These are phyloP conservation scores for Lepeophtheirus nordmannii DNA, from an alignment of 2,888 invertebrate genomes.

Conservation along the genomic window DNA sequence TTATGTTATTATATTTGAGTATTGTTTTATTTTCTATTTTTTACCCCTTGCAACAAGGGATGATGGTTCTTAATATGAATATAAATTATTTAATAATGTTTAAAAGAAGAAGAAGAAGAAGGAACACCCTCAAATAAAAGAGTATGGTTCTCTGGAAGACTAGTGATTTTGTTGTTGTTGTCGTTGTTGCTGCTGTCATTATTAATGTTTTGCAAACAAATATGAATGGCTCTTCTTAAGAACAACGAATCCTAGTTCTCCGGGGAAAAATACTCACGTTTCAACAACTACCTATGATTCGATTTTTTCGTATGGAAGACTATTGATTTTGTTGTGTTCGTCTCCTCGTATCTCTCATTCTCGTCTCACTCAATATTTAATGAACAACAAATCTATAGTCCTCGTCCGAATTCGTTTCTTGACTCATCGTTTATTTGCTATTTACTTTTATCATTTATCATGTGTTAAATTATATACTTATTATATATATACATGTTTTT, in stretches of 20 bases:
- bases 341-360: too few species aligned
- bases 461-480: background rate
- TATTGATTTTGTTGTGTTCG: constrained; percentile 30
- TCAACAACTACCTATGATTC: too few species aligned
- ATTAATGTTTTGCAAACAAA: background rate
- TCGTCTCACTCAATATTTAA: constrained; percentile 7
- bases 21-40: too few species aligned
- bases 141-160: constrained; percentile 21
- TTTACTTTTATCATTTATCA: background rate
- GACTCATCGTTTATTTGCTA: background rate
- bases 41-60: too few species aligned
- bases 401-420: constrained; percentile 6
- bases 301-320: constrained; percentile 28
- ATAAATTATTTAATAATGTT: too few species aligned
- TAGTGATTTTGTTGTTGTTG: constrained; percentile 25
- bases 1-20: too few species aligned
- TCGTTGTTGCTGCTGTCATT: background rate
- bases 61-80: too few species aligned
- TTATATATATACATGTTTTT: background rate
- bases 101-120: background rate
- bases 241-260: constrained; percentile 16
- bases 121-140: background rate
- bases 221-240: background rate
- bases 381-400: constrained; percentile 29
- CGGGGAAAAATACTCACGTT: background rate